Conservation (phyloP, 1,140 invertebrate species). For the Forficula auricularia region DNA sequence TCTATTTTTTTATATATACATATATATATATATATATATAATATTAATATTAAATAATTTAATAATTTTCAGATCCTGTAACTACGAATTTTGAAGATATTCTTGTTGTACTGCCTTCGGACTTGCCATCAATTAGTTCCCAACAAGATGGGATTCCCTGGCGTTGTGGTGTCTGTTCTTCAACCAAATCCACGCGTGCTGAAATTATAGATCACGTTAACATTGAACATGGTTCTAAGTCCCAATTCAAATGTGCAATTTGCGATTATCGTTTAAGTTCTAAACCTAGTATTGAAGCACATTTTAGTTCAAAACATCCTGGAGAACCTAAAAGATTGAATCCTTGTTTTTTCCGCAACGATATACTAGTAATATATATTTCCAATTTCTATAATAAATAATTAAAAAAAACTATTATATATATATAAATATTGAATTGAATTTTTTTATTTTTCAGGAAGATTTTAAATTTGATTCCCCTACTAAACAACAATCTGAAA, state of each 20-base stretch:
- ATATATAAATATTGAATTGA: too few species aligned
- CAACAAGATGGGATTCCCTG: constrained; percentile 24
- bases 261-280: constrained; percentile 39
- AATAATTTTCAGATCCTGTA: too few species aligned
- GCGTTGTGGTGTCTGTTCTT: constrained; percentile 49
- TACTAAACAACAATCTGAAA: too few species aligned
- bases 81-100: too few species aligned
- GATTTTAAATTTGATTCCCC: constrained; percentile 13
- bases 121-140: too few species aligned
- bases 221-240: constrained; percentile 36
- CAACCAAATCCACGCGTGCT: constrained; percentile 35
- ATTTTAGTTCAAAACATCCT: constrained; percentile 32
- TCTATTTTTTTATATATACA: too few species aligned
- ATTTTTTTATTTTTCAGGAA: constrained; percentile 9
- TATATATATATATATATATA: too few species aligned
- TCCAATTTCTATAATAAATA: constrained; percentile 16
- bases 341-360: constrained; percentile 16
- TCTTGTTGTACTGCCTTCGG: too few species aligned
- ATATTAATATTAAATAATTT: too few species aligned
- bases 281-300: constrained; percentile 35
- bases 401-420: too few species aligned
- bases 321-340: constrained; percentile 18
- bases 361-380: constrained; percentile 24
- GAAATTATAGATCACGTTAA: constrained; percentile 38
- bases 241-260: constrained; percentile 44